These are phyloP conservation scores for Cydia fagiglandana DNA, from an alignment of 1,140 invertebrate genomes.

Conservation along the genomic window DNA sequence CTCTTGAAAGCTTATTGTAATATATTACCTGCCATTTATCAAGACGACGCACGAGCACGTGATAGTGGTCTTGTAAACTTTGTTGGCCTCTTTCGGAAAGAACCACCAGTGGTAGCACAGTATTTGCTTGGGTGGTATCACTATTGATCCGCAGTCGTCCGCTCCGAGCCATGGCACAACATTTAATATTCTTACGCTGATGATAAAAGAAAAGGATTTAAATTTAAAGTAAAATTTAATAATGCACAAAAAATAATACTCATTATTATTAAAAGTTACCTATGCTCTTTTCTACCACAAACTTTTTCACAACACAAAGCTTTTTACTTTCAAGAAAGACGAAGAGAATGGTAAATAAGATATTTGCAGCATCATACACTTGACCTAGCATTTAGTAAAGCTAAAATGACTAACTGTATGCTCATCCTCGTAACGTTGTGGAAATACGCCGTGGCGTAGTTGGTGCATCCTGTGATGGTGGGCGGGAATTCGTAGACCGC, in stretches of 20 bases:
- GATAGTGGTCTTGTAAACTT: conserved; percentile 63
- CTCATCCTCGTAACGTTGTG: conserved; percentile 71
- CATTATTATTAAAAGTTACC: too few species aligned
- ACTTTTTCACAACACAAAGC: too few species aligned
- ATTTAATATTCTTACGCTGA: conserved; percentile 64
- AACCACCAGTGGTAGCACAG: conserved; percentile 68
- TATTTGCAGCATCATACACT: not conserved
- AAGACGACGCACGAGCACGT: conserved; percentile 66
- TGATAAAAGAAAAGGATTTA: not conserved
- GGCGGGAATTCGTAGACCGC: conserved; percentile 69
- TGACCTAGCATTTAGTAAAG: not conserved
- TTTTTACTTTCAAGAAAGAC: too few species aligned
- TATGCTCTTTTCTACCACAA: too few species aligned
- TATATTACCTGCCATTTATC: conserved; percentile 58
- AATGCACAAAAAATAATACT: too few species aligned
- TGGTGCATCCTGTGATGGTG: conserved; percentile 66
- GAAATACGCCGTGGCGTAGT: conserved; percentile 62
- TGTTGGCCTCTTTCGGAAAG: conserved; percentile 60
- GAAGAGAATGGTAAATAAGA: too few species aligned
- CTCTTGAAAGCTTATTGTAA: too few species aligned
- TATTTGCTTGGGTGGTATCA: conserved; percentile 66
- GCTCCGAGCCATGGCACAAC: conserved; percentile 65
- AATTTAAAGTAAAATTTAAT: not conserved
- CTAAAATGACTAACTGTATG: conserved; percentile 60
- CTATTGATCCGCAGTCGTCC: conserved; percentile 56